Conservation (phyloP, 2,888 invertebrate genomes). For the Drosophila affinis region DNA sequence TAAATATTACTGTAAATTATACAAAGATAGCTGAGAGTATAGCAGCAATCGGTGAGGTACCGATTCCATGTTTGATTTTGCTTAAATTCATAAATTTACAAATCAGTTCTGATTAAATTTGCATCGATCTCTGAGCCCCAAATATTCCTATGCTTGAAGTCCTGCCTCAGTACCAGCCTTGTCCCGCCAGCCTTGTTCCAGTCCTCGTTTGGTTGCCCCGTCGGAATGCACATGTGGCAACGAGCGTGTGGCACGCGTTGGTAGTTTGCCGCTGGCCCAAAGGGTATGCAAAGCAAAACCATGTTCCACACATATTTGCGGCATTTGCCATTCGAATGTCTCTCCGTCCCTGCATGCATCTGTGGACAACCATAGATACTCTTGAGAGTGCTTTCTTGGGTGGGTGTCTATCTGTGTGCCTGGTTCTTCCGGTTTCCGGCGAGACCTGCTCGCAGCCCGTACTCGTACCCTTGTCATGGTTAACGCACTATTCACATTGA, state of each 20-base stretch:
- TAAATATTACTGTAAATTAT: background rate
- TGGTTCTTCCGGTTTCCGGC: background rate
- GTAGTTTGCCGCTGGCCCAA: no score
- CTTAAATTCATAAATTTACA: background rate
- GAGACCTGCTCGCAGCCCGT: background rate
- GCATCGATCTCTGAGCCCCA: background rate
- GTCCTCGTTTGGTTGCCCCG: no score
- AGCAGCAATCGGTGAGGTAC: background rate
- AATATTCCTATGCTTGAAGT: no score
- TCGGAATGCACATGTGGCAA: background rate
- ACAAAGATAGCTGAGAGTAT: background rate
- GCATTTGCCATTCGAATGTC: background rate
- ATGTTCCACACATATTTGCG: background rate
- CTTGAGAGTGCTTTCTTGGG: background rate
- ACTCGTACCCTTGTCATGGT: constrained; percentile 58
- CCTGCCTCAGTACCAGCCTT: background rate
- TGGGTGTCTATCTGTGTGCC: background rate
- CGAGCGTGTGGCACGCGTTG: background rate
- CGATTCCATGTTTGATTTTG: no score
- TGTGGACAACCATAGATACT: background rate
- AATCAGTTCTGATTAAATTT: background rate
- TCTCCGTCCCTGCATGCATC: background rate
- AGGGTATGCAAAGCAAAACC: background rate
- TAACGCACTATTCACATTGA: constrained; percentile 69
- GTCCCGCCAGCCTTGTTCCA: background rate